Percentiles rank a stretch among this genome's conserved stretches.
phyloP scores from a whole-genome alignment of 2,113 vertebrate species.

The Microtus oregoni region DNA sequence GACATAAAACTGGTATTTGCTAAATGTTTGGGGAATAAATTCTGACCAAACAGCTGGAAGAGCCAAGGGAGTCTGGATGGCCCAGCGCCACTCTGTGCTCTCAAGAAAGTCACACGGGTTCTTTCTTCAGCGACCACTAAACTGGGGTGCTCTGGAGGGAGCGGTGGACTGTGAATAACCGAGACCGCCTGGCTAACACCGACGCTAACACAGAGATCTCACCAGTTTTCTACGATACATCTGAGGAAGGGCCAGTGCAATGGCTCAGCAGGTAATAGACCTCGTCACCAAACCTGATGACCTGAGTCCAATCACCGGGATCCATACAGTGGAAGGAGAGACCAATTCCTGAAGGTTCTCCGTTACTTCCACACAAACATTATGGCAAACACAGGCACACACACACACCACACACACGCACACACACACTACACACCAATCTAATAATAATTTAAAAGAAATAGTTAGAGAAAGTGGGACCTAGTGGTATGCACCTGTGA shows the following conservation, averaged over 20 bases:
- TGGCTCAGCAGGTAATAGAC: not conserved
- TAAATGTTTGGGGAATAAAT: not conserved
- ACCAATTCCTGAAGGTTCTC: not conserved
- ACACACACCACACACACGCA: not conserved
- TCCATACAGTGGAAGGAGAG: not conserved
- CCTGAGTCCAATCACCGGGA: not conserved
- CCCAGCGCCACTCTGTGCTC: not conserved
- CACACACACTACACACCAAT: not conserved
- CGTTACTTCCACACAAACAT: not conserved
- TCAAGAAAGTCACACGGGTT: not conserved
- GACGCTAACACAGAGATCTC: not conserved
- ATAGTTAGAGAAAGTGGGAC: not conserved
- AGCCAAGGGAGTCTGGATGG: slow-evolving; percentile 7
- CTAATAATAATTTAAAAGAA: not conserved
- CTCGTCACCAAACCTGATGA: not conserved
- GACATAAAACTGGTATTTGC: not conserved
- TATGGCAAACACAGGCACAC: not conserved
- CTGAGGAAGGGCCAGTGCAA: not conserved
- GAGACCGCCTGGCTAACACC: not conserved
- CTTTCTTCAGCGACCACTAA: not conserved
- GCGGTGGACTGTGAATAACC: not conserved
- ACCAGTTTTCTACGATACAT: slow-evolving; percentile 2
- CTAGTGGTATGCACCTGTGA: not conserved
- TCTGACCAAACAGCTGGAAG: not conserved
- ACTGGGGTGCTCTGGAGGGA: not conserved